phyloP scores from a whole-genome alignment of 2,888 invertebrate species.

The Parnassius orleans region DNA sequence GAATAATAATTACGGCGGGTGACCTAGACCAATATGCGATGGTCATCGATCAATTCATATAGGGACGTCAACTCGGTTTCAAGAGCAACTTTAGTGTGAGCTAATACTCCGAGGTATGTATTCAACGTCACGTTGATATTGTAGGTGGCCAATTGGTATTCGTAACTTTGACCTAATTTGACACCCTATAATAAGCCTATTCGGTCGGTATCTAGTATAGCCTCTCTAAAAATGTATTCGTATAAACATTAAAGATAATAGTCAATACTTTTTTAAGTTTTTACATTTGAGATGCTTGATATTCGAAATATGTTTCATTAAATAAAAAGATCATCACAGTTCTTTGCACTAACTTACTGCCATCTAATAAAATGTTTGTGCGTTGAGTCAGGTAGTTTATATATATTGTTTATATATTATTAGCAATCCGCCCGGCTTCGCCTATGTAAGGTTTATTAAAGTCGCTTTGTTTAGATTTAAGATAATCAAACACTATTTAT shows the following conservation, averaged over 20 bases:
- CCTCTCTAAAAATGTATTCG: background rate
- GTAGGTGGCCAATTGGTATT: conserved; percentile 6
- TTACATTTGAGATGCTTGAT: no score
- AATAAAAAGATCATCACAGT: no score
- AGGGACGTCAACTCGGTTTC: conserved; percentile 52
- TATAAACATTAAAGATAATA: background rate
- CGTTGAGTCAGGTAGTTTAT: no score
- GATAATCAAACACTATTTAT: no score
- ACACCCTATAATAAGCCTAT: conserved; percentile 11
- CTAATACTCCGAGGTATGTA: conserved; percentile 25
- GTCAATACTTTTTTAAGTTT: no score
- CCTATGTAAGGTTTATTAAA: no score
- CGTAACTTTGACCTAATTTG: conserved; percentile 24
- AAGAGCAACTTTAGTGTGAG: conserved; percentile 47
- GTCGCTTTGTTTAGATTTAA: no score
- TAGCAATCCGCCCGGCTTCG: no score
- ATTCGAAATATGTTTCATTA: no score
- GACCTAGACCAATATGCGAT: conserved; percentile 66
- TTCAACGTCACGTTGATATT: conserved; percentile 12
- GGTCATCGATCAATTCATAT: conserved; percentile 62
- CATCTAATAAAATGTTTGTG: no score
- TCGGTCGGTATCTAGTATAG: background rate
- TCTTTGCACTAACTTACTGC: no score
- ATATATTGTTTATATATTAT: no score
- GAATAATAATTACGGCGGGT: conserved; percentile 29